Conservation (phyloP, 2,113 vertebrate species). For the Hypanus sabinus region DNA sequence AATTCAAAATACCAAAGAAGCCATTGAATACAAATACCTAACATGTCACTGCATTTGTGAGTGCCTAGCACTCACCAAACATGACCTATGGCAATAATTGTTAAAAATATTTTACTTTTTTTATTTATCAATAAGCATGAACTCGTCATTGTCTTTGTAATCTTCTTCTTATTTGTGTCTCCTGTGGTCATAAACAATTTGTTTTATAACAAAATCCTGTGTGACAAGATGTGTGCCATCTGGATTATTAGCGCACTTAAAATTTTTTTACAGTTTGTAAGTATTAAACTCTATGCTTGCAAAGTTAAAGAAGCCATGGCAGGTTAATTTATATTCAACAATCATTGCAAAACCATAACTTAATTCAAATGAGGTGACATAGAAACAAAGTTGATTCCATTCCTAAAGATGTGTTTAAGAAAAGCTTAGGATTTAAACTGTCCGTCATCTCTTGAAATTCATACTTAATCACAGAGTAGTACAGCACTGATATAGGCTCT, state of each 20-base stretch:
- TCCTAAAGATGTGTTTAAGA: neutral
- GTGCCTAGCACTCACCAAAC: neutral
- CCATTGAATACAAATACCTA: neutral
- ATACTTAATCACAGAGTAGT: no score
- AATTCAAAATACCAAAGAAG: slow-evolving; percentile 18
- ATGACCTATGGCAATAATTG: neutral
- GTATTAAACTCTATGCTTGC: neutral
- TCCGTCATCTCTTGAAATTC: no score
- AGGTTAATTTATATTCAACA: neutral
- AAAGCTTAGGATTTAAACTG: neutral
- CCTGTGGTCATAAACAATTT: neutral
- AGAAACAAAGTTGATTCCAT: neutral
- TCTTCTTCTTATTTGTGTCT: neutral
- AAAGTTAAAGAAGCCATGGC: neutral
- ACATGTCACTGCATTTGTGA: neutral
- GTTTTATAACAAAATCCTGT: neutral
- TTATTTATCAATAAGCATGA: neutral
- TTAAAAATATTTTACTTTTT: neutral
- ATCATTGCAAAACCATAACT: neutral
- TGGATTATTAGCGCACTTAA: neutral
- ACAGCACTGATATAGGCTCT: no score
- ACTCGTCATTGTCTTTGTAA: no score
- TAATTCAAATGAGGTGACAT: neutral
- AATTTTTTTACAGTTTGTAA: neutral
- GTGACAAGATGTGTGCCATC: neutral